Percentiles rank a stretch among this genome's conserved stretches.
These are phyloP conservation scores for Himalopsyche kuldschensis DNA, from an alignment of 2,888 invertebrate species.

Conservation along the genomic window DNA sequence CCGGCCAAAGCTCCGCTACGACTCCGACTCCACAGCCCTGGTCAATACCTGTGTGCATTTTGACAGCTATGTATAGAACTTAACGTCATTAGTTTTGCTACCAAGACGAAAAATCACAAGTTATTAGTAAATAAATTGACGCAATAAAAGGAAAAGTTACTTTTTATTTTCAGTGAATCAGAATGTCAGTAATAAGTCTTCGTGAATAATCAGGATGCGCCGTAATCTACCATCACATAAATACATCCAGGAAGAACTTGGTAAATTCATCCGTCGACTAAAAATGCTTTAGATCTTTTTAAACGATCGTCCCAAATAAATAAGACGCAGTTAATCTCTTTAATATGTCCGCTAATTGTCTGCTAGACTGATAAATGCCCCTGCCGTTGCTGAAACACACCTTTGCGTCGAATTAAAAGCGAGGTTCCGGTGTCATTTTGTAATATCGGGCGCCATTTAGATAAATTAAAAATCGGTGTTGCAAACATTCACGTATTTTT, in stretches of 20 bases:
- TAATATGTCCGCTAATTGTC: background rate
- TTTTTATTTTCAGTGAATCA: too few relatives aligned
- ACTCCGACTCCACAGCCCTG: too few relatives aligned
- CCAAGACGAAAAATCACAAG: too few relatives aligned
- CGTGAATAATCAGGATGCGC: background rate
- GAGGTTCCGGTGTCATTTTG: background rate
- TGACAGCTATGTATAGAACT: too few relatives aligned
- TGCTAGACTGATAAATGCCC: background rate
- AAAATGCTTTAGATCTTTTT: constrained; percentile 1
- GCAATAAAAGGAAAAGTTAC: too few relatives aligned
- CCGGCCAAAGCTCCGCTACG: too few relatives aligned
- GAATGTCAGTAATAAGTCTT: background rate
- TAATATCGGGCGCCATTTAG: background rate
- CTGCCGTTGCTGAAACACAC: background rate
- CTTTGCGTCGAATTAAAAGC: background rate
- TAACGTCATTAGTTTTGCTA: too few relatives aligned
- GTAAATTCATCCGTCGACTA: background rate
- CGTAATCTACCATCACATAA: background rate
- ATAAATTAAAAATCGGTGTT: background rate
- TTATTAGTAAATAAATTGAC: too few relatives aligned
- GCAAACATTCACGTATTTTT: too few relatives aligned
- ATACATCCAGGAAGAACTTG: background rate
- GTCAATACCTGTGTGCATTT: too few relatives aligned
- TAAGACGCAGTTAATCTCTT: background rate
- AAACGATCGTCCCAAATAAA: background rate